phyloP scores from a whole-genome alignment of 2,113 vertebrate genomes.

The Rhea pennata region DNA sequence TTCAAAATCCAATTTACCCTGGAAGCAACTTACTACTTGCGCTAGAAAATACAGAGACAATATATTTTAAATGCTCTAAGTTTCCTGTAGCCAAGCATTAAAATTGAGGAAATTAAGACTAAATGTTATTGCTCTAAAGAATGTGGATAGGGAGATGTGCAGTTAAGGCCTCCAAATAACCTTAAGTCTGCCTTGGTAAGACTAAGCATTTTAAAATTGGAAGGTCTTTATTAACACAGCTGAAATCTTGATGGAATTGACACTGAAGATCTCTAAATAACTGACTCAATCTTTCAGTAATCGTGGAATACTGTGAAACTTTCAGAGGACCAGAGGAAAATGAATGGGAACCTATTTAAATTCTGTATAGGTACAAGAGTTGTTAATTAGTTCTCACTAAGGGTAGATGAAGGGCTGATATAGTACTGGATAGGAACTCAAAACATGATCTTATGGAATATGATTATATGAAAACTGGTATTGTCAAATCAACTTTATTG shows the following conservation, averaged over 20 bases:
- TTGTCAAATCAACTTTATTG: background rate
- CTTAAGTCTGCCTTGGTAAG: background rate
- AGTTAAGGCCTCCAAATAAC: background rate
- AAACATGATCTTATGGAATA: background rate
- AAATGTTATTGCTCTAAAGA: background rate
- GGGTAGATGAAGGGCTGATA: background rate
- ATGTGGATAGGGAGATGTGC: background rate
- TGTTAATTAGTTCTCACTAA: background rate
- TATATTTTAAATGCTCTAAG: background rate
- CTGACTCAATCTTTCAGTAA: background rate
- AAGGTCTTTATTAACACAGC: background rate
- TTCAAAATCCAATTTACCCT: background rate
- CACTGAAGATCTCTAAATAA: background rate
- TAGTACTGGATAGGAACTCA: rapidly evolving
- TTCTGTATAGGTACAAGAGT: background rate
- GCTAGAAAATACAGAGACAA: background rate
- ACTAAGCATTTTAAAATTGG: background rate
- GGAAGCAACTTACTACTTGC: background rate
- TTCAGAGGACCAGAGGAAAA: background rate
- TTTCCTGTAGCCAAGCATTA: background rate
- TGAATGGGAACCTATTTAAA: background rate
- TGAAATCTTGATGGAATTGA: background rate
- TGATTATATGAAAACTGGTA: rapidly evolving
- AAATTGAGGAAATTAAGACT: background rate
- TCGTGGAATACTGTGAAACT: background rate